Base-by-base conservation (phyloP, 2,797 vertebrate species). In the Thripadectes ignobilis region DNA sequence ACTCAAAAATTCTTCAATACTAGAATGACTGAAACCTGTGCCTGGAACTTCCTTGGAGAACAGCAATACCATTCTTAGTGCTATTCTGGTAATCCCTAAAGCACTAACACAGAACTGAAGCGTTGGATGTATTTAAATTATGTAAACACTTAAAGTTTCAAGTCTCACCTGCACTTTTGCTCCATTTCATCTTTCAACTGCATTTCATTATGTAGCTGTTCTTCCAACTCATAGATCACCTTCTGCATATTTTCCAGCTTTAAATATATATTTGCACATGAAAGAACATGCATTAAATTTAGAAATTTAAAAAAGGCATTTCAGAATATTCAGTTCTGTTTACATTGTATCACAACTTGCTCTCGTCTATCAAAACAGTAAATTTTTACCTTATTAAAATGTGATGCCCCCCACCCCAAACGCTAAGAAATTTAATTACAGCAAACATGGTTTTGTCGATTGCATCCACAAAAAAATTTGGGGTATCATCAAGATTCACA, bases 131-230 rank as follows among this genome's bases (percentile, higher is more conserved):
- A 93, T 52, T 91, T 90, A 75, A 78, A 96, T 74, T 75, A 83
- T 32, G 27, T 80, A 92, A 96, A 92, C 21, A 89, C 85, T 43
- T 62, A 4, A 92, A 95, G 36, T 90, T 96, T 71, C 68, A 91
- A 97, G 55, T 84, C 95, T 97, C 93, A 99, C 99, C 99, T 99
- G 99, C 98, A 99, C 97, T 99, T 99, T 86, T 99, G 99, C 93
- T 99, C 99, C 98, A 99, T 98, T 98, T 99, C 99, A 97, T 99
- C 99, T 98, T 99, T 99, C 87, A 99, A 96, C 85, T 99, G 99
- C 98, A 99, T 99, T 98, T 99, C 99, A 96, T 98, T 98, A 96
- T 99, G 99, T 76, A 99, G 98, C 92, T 99, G 99, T 97, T 99
- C 99, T 97, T 99, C 99, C 95, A 99, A 98, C 85, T 99, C 99